Evolutionary conservation across 2,888 invertebrate species (phyloP).

Genomic region (Hoplodrina blanda): DNA sequence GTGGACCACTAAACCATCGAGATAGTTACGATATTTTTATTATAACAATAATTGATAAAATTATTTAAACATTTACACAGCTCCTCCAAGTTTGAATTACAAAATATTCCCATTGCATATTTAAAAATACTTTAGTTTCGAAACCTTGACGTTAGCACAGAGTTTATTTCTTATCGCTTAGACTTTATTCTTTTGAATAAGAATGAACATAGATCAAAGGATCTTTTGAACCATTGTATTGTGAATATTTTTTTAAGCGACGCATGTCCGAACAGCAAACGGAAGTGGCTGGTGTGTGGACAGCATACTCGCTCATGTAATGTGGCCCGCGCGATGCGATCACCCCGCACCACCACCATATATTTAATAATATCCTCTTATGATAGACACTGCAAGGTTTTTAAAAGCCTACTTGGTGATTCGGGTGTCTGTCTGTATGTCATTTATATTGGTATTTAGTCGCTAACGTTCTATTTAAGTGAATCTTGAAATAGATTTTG

Average conservation of each 20-base stretch:
- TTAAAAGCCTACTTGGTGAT: constrained; percentile 58
- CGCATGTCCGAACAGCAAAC: constrained; percentile 82
- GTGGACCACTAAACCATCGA: no score
- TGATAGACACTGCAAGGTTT: constrained; percentile 48
- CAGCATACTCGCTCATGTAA: constrained; percentile 75
- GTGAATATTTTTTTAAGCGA: constrained; percentile 84
- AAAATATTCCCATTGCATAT: constrained; percentile 19
- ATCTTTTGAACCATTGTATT: constrained; percentile 72
- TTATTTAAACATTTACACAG: not conserved
- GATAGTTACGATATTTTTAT: no score
- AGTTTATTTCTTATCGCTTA: constrained; percentile 59
- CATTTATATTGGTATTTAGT: constrained; percentile 36
- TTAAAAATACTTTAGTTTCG: constrained; percentile 44
- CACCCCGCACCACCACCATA: constrained; percentile 42
- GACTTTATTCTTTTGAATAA: constrained; percentile 70
- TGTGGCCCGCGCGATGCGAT: constrained; percentile 57
- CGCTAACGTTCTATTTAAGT: constrained; percentile 20
- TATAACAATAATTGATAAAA: not conserved
- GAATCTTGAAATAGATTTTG: constrained; percentile 6
- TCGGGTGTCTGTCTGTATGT: constrained; percentile 39
- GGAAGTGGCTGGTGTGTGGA: constrained; percentile 82
- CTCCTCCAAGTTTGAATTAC: not conserved
- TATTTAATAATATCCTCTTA: constrained; percentile 54
- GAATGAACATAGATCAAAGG: constrained; percentile 74
- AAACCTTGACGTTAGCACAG: constrained; percentile 56